Base-by-base conservation (phyloP, 53 echinoderm and acorn worm species). In the Temnopleurus reevesii region DNA sequence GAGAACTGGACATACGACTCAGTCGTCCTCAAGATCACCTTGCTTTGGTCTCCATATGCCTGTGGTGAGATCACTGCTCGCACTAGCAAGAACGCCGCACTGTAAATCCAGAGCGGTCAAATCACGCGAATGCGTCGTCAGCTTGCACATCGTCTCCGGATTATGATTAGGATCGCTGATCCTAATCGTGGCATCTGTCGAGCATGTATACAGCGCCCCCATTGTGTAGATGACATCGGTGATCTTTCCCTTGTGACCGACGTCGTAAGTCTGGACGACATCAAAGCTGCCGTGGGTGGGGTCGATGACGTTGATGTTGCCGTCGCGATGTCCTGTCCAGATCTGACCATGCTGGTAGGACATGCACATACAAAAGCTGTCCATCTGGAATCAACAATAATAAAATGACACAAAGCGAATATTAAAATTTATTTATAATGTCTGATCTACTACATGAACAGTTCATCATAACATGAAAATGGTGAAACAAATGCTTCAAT, bases 361-460 rank as follows among this genome's bases (percentile, higher is more conserved):
- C 91, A 98, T 92, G 31, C 94, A 93, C 99, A 98, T 96, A 26
- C 96, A 92, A 58, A 93, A 98, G 77, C 92, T 94, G 6, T 94
- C 90, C 80, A 96, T 90, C 99, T 98, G 89, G 29, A 49, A 44
- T 10, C 9, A 24, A 46, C 63, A 63, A 63, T 13, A 30, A 15
- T 23, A 21, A 29, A 36, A 46, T 29, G 53, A 28, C 15, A 80
- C 28, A 3, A 27, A 77, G 29, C 12, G 23, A 24, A 15, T 6
- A 41, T 1, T 24, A 35, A 31, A 56, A 23, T 46, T 45, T 0
- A 77, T 27, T 26, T 49, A 24, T 41, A 17, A 15, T 41, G 41
- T 38, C 21, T 18, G 36, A 8, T 58, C 25, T 26, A 58, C 29
- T 10, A 60, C 24, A 60, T 60, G n/a, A n/a, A n/a, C n/a, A n/a